Percentiles rank a stretch among this genome's conserved stretches.
Conservation (phyloP, 2,113 vertebrate species). For the Aspiorhynchus laticeps region DNA sequence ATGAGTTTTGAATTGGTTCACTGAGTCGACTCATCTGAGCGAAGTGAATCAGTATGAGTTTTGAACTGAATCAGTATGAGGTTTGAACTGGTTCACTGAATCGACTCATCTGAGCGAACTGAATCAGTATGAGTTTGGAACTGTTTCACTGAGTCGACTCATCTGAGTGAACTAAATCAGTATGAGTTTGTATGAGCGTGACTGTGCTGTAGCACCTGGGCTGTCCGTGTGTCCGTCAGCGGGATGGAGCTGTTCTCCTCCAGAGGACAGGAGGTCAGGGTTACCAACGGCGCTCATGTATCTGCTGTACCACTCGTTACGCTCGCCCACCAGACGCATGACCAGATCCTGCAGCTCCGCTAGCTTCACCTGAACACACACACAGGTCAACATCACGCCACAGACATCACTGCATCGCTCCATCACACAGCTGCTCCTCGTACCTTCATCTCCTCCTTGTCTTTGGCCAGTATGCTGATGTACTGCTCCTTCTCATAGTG, state of each 20-base stretch:
- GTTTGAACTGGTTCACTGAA: too few relatives aligned
- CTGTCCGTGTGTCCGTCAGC: constrained; percentile 59
- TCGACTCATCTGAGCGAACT: not conserved
- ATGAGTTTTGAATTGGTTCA: too few relatives aligned
- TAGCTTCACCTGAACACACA: constrained; percentile 81
- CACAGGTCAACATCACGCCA: not conserved
- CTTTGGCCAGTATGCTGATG: constrained; percentile 91
- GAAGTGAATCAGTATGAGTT: too few relatives aligned
- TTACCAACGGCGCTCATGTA: constrained; percentile 73
- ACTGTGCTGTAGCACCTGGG: constrained; percentile 70
- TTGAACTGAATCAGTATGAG: too few relatives aligned
- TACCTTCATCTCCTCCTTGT: constrained; percentile 98
- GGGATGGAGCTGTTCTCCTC: constrained; percentile 9
- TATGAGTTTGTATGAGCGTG: not conserved
- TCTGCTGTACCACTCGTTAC: constrained; percentile 88
- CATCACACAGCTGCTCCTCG: not conserved
- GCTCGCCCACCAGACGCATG: constrained; percentile 85
- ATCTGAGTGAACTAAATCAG: not conserved
- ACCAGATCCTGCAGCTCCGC: constrained; percentile 92
- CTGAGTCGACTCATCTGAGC: too few relatives aligned
- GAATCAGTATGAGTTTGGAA: too few relatives aligned
- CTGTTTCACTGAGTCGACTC: too few relatives aligned
- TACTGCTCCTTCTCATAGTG: constrained; percentile 94
- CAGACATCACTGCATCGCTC: not conserved
- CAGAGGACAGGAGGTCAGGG: constrained; percentile 67